A percentile compares a stretch with the other conserved stretches of the same genome.
Conservation (phyloP, 2,888 invertebrate genomes). For the Hypercompe scribonia region DNA sequence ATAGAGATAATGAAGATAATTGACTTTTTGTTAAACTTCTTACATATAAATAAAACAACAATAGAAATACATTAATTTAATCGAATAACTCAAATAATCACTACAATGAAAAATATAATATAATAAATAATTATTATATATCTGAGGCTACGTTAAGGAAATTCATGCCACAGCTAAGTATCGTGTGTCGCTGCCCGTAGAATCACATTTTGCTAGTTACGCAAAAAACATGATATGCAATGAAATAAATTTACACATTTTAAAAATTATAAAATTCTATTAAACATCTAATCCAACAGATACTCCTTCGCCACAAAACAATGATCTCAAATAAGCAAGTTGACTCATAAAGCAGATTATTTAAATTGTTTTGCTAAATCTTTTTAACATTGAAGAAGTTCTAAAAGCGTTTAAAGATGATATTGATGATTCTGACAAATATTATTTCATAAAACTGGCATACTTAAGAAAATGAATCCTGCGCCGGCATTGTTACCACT, state of each 20-base stretch:
- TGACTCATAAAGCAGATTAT: background rate
- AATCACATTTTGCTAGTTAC: background rate
- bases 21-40: background rate
- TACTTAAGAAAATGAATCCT: background rate
- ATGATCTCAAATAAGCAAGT: background rate
- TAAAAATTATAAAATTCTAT: background rate
- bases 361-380: background rate
- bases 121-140: background rate
- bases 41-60: background rate
- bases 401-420: background rate
- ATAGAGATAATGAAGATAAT: background rate
- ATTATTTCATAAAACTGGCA: background rate
- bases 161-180: background rate
- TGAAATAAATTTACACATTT: background rate
- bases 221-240: background rate
- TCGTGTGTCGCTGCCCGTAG: background rate
- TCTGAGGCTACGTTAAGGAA: background rate
- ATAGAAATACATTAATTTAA: background rate
- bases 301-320: background rate
- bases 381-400: background rate
- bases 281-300: background rate
- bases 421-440: background rate
- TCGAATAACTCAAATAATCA: conserved; percentile 1
- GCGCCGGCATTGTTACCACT: background rate
- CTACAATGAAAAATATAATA: background rate